Percentiles rank a stretch among this genome's conserved stretches.
Conservation (phyloP, 2,113 vertebrate species). For the Gila orcuttii region DNA sequence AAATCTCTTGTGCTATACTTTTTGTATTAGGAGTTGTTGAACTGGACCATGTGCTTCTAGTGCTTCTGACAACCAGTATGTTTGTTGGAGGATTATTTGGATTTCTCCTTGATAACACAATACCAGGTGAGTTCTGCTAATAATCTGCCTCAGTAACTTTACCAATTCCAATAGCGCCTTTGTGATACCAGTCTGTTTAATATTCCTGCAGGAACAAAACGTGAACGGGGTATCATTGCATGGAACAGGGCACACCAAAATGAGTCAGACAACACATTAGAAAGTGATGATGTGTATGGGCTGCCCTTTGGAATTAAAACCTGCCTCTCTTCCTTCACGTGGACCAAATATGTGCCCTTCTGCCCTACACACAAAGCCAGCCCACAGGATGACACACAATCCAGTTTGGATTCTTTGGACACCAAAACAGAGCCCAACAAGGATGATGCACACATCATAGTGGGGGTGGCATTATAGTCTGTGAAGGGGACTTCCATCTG, state of each 20-base stretch:
- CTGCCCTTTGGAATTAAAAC: conserved; percentile 86
- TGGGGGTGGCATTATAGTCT: conserved; percentile 63
- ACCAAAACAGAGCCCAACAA: conserved; percentile 56
- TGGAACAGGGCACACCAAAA: conserved; percentile 83
- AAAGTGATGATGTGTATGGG: conserved; percentile 79
- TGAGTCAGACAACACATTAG: conserved; percentile 64
- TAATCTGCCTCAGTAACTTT: background rate
- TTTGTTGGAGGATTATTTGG: conserved; percentile 93
- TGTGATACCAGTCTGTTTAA: conserved; percentile 3
- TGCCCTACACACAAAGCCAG: conserved; percentile 74
- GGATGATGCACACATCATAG: conserved; percentile 62
- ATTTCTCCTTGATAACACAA: conserved; percentile 92
- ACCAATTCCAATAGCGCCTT: background rate
- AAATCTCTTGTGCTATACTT: background rate
- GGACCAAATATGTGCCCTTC: conserved; percentile 79
- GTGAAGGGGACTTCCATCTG: background rate
- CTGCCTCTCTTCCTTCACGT: conserved; percentile 71
- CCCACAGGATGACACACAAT: background rate
- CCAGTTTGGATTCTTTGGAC: conserved; percentile 51
- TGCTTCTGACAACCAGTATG: conserved; percentile 94
- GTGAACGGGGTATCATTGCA: conserved; percentile 84
- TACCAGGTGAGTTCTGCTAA: conserved; percentile 82
- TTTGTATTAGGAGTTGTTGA: conserved; percentile 80
- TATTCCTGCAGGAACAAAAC: conserved; percentile 79
- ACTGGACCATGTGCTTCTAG: conserved; percentile 90